A percentile compares a stretch with the other conserved stretches of the same genome.
Evolutionary conservation across 2,797 vertebrate species (phyloP).

Genomic region (Enteromius thamalakanensis): DNA sequence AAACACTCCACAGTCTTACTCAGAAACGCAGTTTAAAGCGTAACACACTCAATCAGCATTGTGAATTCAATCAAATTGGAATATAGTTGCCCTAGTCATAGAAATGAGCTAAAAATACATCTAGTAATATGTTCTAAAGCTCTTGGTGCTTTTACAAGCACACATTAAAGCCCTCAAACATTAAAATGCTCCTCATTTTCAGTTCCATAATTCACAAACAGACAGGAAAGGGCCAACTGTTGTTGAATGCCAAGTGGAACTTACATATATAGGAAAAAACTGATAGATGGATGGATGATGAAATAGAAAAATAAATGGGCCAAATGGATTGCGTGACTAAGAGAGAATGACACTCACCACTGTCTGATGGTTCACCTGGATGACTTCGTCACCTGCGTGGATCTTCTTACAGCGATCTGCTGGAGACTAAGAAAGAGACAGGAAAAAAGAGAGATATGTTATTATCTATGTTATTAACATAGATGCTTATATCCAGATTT

Average conservation of each 20-base stretch:
- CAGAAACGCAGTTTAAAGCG: not conserved
- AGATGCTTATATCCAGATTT: too few species aligned
- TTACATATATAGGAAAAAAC: not conserved
- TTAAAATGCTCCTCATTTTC: slow-evolving; percentile 16
- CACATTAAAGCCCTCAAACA: slow-evolving; percentile 1
- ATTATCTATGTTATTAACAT: not conserved
- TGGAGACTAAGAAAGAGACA: slow-evolving; percentile 85
- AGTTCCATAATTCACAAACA: not conserved
- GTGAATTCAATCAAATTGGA: slow-evolving; percentile 34
- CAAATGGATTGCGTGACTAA: slow-evolving; percentile 21
- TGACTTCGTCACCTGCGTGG: slow-evolving; percentile 98
- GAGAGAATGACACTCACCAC: slow-evolving; percentile 84
- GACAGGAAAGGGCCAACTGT: not conserved
- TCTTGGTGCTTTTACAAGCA: slow-evolving; percentile 9
- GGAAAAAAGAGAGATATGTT: not conserved
- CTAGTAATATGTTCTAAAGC: not conserved
- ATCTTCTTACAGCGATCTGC: slow-evolving; percentile 99
- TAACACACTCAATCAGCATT: slow-evolving; percentile 4
- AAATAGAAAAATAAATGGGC: not conserved
- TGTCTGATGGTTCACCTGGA: slow-evolving; percentile 99
- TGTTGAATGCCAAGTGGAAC: not conserved
- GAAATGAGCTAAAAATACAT: slow-evolving; percentile 14
- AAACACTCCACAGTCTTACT: slow-evolving; percentile 22
- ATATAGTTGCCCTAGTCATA: not conserved
- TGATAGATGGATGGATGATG: slow-evolving; percentile 1